phyloP scores from a whole-genome alignment of 2,797 vertebrate genomes.

The Fundulus diaphanus region DNA sequence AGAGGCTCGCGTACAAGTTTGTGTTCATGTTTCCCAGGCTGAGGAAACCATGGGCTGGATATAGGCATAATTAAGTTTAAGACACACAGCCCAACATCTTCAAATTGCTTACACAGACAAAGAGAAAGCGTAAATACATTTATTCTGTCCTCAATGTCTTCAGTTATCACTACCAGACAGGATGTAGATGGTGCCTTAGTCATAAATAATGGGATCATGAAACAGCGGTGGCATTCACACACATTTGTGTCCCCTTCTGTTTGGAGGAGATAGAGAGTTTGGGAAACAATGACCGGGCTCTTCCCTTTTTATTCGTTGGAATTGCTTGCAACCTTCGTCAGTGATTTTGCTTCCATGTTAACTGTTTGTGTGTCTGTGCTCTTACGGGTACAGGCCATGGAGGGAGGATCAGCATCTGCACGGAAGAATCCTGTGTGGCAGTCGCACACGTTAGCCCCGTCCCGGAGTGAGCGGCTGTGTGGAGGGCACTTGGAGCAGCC shows the following conservation, averaged over 20 bases:
- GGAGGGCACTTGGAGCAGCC: constrained; percentile 93
- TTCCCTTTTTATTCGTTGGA: constrained; percentile 45
- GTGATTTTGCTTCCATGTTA: constrained; percentile 31
- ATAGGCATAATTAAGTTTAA: constrained; percentile 83
- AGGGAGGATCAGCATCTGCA: constrained; percentile 89
- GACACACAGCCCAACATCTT: constrained; percentile 75
- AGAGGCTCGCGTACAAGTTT: constrained; percentile 26
- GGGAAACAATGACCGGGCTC: constrained; percentile 45
- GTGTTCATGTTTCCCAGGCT: constrained; percentile 69
- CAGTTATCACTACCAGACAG: constrained; percentile 68
- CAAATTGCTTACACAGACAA: constrained; percentile 79
- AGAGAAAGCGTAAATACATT: constrained; percentile 36
- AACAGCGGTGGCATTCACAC: constrained; percentile 70
- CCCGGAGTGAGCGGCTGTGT: constrained; percentile 92
- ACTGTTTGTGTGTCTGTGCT: constrained; percentile 35
- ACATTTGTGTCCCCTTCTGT: constrained; percentile 62
- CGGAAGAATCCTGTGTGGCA: constrained; percentile 92
- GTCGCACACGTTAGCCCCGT: constrained; percentile 89
- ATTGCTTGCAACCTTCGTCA: constrained; percentile 27
- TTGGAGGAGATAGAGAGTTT: constrained; percentile 55
- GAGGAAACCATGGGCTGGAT: constrained; percentile 75
- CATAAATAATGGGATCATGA: constrained; percentile 75
- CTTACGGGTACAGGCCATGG: constrained; percentile 98
- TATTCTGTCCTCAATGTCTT: constrained; percentile 65
- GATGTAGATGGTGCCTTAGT: constrained; percentile 75